Conservation (phyloP, 64 coral and sea anemone genomes). For the Pachyseris speciosa region DNA sequence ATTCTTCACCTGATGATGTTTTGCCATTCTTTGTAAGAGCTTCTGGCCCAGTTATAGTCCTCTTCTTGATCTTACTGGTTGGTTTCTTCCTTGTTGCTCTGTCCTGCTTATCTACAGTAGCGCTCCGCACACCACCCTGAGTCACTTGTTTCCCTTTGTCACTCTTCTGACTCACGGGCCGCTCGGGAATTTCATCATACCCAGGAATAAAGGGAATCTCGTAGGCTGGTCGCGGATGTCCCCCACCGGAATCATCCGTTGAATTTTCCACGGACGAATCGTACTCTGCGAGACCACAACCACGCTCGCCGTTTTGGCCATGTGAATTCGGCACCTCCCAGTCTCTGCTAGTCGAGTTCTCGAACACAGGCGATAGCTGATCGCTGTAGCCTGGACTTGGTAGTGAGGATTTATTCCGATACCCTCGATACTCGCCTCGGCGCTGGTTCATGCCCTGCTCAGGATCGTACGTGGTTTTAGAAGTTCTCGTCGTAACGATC, state of each 20-base stretch:
- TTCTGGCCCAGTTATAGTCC: neutral
- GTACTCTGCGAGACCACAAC: neutral
- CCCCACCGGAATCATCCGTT: neutral
- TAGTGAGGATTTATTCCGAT: conserved; percentile 60
- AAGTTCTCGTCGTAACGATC: conserved; percentile 21
- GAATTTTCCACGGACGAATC: conserved; percentile 2
- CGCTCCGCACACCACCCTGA: neutral
- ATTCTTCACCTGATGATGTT: neutral
- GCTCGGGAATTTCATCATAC: conserved; percentile 75
- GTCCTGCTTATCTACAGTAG: conserved; percentile 4
- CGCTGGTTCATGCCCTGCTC: conserved; percentile 42
- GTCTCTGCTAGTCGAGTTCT: conserved; percentile 17
- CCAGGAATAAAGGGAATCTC: conserved; percentile 76
- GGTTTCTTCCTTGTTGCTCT: neutral
- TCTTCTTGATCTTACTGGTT: conserved; percentile 12
- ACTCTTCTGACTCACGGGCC: conserved; percentile 88
- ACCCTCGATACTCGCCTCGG: conserved; percentile 45
- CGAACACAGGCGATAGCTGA: conserved; percentile 60
- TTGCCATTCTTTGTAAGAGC: neutral
- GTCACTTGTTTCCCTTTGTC: conserved; percentile 14
- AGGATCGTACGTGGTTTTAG: conserved; percentile 11
- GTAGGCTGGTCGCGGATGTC: conserved; percentile 22
- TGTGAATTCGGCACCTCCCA: conserved; percentile 57
- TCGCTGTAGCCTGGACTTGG: conserved; percentile 18
- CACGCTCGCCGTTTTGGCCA: conserved; percentile 23